These are phyloP conservation scores for Allolobophora icterica DNA, from an alignment of 2,888 invertebrate species.

Conservation along the genomic window DNA sequence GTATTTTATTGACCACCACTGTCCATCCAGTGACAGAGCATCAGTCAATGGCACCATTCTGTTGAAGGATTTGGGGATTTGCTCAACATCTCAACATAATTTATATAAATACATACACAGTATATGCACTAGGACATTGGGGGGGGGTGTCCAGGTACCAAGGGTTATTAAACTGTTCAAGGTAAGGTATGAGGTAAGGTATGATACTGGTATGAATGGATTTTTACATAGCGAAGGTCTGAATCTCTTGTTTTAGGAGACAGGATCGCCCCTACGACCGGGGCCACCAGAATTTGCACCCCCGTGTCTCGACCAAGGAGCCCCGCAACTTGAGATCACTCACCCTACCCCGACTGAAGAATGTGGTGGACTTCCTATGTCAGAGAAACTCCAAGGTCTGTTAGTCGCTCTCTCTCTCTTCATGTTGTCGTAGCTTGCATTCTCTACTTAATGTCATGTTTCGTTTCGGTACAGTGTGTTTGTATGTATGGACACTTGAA, in stretches of 20 bases:
- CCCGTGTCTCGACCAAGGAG: constrained; percentile 48
- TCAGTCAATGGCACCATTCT: too few relatives aligned
- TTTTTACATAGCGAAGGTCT: not conserved
- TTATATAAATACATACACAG: too few relatives aligned
- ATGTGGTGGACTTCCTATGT: constrained; percentile 36
- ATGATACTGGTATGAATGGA: too few relatives aligned
- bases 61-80: too few relatives aligned
- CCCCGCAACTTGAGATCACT: constrained; percentile 47
- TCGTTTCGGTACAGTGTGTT: not conserved
- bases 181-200: too few relatives aligned
- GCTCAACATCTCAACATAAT: too few relatives aligned
- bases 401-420: not conserved
- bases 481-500: too few relatives aligned
- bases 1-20: too few relatives aligned
- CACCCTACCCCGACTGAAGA: constrained; percentile 47
- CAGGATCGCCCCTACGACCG: constrained; percentile 49
- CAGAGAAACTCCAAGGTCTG: constrained; percentile 40
- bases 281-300: constrained; percentile 55
- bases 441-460: not conserved
- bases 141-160: too few relatives aligned
- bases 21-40: too few relatives aligned
- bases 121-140: too few relatives aligned
- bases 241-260: constrained; percentile 43
- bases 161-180: too few relatives aligned
- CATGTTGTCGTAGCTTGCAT: not conserved